phyloP scores from a whole-genome alignment of 2,113 vertebrate species.

The Pseudopodoces humilis region DNA sequence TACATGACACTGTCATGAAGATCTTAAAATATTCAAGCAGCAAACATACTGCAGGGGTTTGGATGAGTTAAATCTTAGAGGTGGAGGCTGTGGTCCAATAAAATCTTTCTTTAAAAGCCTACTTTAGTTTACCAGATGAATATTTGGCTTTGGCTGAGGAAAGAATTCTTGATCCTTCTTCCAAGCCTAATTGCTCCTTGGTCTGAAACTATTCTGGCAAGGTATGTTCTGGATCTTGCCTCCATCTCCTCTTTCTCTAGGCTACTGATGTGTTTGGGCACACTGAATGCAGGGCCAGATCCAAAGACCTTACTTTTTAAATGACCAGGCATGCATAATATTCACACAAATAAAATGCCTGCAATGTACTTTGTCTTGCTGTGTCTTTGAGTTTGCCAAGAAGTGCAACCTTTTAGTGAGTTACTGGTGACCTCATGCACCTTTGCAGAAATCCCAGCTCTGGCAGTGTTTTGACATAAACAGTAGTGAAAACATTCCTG shows the following conservation, averaged over 20 bases:
- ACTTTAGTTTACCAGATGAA: background rate
- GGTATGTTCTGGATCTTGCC: background rate
- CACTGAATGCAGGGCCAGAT: background rate
- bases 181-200: background rate
- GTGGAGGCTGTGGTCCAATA: background rate
- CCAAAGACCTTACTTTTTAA: background rate
- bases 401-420: background rate
- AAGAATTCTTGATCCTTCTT: conserved; percentile 16
- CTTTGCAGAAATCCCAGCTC: background rate
- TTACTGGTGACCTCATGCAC: conserved; percentile 1
- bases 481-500: conserved; percentile 2
- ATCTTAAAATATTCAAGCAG: background rate
- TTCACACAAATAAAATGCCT: background rate
- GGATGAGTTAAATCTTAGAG: conserved; percentile 13
- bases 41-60: background rate
- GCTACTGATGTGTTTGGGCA: background rate
- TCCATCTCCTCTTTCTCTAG: background rate
- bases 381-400: background rate
- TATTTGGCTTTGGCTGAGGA: conserved; percentile 21
- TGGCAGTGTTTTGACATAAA: background rate
- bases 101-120: conserved; percentile 1
- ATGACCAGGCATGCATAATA: background rate
- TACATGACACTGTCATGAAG: background rate
- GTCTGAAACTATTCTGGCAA: conserved; percentile 36
- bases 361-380: background rate